Evolutionary conservation across 2,888 invertebrate species (phyloP).

Genomic region (Epinotia demarniana): DNA sequence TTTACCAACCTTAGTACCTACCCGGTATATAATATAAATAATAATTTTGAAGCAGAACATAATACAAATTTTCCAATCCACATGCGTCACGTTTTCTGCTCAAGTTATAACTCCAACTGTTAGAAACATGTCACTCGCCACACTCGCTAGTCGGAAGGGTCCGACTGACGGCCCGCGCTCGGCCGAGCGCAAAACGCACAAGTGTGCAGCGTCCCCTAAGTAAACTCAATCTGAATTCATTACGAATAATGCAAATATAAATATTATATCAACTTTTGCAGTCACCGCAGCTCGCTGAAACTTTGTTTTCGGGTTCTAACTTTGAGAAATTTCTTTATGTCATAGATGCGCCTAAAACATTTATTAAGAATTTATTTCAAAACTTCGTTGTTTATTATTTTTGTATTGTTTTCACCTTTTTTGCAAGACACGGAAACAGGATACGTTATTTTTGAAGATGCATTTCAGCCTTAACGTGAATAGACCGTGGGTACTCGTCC

Average conservation of each 20-base stretch:
- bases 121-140: constrained; percentile 34
- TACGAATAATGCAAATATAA: constrained; percentile 46
- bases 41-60: neutral
- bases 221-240: constrained; percentile 63
- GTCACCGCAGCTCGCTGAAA: neutral
- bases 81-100: constrained; percentile 37
- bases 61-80: constrained; percentile 14
- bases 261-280: constrained; percentile 21
- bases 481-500: too few species aligned
- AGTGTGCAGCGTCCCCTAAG: constrained; percentile 58
- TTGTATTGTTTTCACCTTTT: too few species aligned
- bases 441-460: too few species aligned
- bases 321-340: neutral
- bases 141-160: constrained; percentile 35
- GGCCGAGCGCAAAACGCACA: constrained; percentile 61
- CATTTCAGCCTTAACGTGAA: too few species aligned
- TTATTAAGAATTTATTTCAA: too few species aligned
- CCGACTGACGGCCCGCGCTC: constrained; percentile 57
- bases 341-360: neutral
- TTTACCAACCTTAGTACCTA: neutral
- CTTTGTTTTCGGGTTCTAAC: constrained; percentile 9
- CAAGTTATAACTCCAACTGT: constrained; percentile 13
- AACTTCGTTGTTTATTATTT: too few species aligned
- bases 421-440: too few species aligned
- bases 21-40: neutral